Base-by-base conservation (phyloP, 2,113 vertebrate species). In the Xenopus laevis region DNA sequence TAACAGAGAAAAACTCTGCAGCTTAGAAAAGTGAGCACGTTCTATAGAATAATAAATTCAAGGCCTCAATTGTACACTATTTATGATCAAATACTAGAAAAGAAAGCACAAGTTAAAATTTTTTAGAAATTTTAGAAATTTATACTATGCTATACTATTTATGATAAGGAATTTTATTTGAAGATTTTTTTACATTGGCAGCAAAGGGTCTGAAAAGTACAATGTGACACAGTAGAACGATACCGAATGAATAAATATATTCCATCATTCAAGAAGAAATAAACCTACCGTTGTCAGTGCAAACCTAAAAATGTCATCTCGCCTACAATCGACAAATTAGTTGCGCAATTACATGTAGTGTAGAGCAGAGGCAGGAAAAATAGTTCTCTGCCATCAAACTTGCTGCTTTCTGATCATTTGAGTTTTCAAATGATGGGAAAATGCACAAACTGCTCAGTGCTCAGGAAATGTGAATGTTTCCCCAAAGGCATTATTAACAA, bases 401-500 rank as follows among this genome's bases (percentile, higher is more conserved):
- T 55, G 84, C 75, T 77, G 72, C 74, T 80, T n/a, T 66, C 72
- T 80, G 79, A 84, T 77, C 80, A 84, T 80, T 81, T 78, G 71
- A 79, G 74, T 79, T 72, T 87, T 82, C 79, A 82, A 78, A 58
- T 67, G 79, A 86, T 67, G 55, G 78, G 83, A 85, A 86, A 82
- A 68, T 74, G 77, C 75, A 87, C 45, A 85, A 88, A 84, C 63
- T 21, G 74, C 79, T 86, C 87, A 83, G 84, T 90, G 86, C 86
- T 84, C 83, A 74, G 87, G 80, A 86, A 88, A 82, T 75, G 78
- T 84, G 83, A 83, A 88, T 87, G 79, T 86, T 88, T 89, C 83
- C 82, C 83, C 86, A 90, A 91, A 92, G 89, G 91, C 90, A 87
- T 92, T 92, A 93, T 93, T 93, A 93, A 92, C 89, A 92, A 92